Evolutionary conservation across 2,113 vertebrate species (phyloP).

Genomic region (Poeciliopsis turrubarensis): DNA sequence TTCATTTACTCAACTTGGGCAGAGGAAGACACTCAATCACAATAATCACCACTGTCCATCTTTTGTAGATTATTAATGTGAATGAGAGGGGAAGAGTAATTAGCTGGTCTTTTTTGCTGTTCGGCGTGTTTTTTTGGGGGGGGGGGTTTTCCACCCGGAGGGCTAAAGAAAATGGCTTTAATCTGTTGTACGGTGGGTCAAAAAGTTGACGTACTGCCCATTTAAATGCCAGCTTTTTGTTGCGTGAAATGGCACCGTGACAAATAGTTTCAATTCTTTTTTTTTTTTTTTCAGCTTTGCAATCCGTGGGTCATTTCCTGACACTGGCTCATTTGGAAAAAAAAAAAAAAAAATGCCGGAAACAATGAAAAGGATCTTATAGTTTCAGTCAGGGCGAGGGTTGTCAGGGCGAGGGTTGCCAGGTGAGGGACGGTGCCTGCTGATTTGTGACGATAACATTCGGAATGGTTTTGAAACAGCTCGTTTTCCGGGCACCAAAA

Average conservation of each 20-base stretch:
- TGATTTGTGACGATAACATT: no score
- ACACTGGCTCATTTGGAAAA: not conserved
- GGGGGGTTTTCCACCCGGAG: not conserved
- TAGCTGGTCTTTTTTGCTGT: conserved; percentile 17
- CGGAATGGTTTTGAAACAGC: no score
- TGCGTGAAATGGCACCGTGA: not conserved
- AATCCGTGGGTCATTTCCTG: not conserved
- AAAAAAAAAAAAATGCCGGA: not conserved
- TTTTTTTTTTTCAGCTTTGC: not conserved
- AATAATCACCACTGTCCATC: conserved; percentile 57
- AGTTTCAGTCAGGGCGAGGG: not conserved
- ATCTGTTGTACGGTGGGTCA: not conserved
- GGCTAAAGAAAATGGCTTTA: not conserved
- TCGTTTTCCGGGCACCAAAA: no score
- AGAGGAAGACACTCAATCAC: conserved; percentile 53
- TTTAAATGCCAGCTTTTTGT: not conserved
- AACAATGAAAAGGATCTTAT: not conserved
- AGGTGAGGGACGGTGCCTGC: no score
- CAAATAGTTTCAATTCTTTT: not conserved
- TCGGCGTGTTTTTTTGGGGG: not conserved
- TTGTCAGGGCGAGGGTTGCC: no score
- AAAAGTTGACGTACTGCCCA: not conserved
- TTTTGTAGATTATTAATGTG: conserved; percentile 49
- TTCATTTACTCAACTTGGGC: conserved; percentile 35
- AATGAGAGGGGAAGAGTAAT: conserved; percentile 33